phyloP scores from a whole-genome alignment of 2,888 invertebrate species.

The Philhelius pedissequus region DNA sequence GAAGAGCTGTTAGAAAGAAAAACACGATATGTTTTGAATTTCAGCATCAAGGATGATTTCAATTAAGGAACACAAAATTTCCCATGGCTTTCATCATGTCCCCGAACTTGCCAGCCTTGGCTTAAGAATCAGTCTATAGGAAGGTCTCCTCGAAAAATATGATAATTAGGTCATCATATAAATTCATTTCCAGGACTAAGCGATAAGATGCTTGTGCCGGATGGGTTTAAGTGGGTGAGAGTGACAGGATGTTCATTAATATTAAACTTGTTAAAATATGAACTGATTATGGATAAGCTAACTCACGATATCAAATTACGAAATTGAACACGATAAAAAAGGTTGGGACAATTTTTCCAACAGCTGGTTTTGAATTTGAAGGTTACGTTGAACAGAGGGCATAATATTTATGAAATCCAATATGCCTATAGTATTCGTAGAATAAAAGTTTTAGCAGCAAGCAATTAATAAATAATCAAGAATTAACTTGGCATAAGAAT shows the following conservation, averaged over 20 bases:
- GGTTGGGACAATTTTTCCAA: not conserved
- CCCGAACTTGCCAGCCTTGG: not conserved
- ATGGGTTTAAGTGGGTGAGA: not conserved
- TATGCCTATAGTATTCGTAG: too few relatives aligned
- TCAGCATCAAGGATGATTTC: not conserved
- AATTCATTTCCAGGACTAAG: conserved; percentile 7
- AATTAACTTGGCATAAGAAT: too few relatives aligned
- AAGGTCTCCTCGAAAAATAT: not conserved
- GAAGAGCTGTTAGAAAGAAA: not conserved
- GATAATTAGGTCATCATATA: not conserved
- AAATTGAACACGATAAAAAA: not conserved
- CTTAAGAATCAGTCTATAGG: not conserved
- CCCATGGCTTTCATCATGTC: not conserved
- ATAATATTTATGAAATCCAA: too few relatives aligned
- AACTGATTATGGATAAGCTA: not conserved
- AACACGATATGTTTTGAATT: not conserved
- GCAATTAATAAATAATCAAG: too few relatives aligned
- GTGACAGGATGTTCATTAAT: not conserved
- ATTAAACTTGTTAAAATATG: not conserved
- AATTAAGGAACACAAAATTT: not conserved
- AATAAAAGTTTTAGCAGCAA: too few relatives aligned
- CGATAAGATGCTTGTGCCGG: not conserved
- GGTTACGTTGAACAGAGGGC: too few relatives aligned
- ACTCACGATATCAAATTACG: not conserved
- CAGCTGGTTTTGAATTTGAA: not conserved